These are phyloP conservation scores for Protosalanx chinensis DNA, from an alignment of 2,797 vertebrate species.

Conservation along the genomic window DNA sequence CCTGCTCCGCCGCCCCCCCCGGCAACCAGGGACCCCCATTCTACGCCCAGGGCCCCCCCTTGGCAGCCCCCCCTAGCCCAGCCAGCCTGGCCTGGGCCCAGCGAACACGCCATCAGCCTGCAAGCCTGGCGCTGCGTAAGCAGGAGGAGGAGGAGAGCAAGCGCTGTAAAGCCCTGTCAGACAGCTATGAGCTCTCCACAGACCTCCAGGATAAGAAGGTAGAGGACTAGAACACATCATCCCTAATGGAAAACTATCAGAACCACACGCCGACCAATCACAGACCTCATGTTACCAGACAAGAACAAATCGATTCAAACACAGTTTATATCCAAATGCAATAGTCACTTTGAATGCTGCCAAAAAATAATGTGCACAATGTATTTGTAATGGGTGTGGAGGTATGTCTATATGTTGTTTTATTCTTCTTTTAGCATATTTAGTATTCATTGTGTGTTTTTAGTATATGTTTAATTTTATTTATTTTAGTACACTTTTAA, in stretches of 20 bases:
- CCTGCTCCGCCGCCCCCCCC: constrained; percentile 59
- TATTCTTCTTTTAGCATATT: too few species aligned
- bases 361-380: too few species aligned
- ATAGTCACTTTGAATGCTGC: too few species aligned
- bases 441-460: too few species aligned
- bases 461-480: too few species aligned
- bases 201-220: constrained; percentile 93
- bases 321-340: too few species aligned
- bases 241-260: background rate
- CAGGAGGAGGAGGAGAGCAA: constrained; percentile 91
- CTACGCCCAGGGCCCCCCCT: constrained; percentile 59
- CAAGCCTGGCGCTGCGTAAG: constrained; percentile 88
- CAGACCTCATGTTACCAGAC: too few species aligned
- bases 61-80: constrained; percentile 66
- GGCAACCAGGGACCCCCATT: constrained; percentile 55
- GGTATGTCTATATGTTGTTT: too few species aligned
- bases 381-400: too few species aligned
- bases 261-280: background rate
- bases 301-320: too few species aligned
- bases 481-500: too few species aligned
- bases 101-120: constrained; percentile 85
- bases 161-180: constrained; percentile 86
- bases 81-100: constrained; percentile 86
- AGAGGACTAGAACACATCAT: constrained; percentile 34
- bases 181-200: constrained; percentile 92